phyloP scores from a whole-genome alignment of 2,888 invertebrate species.

The Pseudococcus viburni region DNA sequence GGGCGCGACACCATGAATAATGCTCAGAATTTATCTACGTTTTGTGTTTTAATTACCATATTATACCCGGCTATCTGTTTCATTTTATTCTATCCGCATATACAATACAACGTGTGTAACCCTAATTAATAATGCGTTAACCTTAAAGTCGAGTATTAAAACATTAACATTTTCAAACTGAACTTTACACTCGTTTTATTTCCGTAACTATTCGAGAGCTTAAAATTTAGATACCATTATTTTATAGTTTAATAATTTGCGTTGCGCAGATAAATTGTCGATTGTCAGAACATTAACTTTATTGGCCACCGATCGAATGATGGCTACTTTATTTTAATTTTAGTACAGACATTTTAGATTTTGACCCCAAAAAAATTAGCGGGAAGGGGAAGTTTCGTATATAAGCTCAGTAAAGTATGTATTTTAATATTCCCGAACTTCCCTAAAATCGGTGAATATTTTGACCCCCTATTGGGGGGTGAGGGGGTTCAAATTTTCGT shows the following conservation, averaged over 20 bases:
- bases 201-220: constrained; percentile 48
- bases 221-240: constrained; percentile 35
- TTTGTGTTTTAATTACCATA: constrained; percentile 64
- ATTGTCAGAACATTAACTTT: background rate
- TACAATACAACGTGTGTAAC: constrained; percentile 62
- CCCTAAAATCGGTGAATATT: no score
- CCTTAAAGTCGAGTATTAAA: constrained; percentile 59
- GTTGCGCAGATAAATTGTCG: background rate
- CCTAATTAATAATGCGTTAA: constrained; percentile 65
- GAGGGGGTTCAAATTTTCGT: no score
- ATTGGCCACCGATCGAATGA: background rate
- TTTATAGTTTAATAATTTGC: constrained; percentile 22
- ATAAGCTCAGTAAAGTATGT: no score
- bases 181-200: constrained; percentile 60
- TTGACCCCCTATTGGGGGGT: no score
- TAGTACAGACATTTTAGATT: no score
- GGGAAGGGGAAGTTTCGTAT: no score
- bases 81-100: constrained; percentile 59
- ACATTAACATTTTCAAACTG: constrained; percentile 62
- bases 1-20: constrained; percentile 60
- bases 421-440: no score
- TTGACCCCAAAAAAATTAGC: no score
- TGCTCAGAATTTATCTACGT: constrained; percentile 60
- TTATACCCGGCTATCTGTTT: constrained; percentile 61
- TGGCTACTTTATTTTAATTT: no score